A percentile compares a stretch with the other conserved stretches of the same genome.
These are phyloP conservation scores for Numenius arquata DNA, from an alignment of 2,113 vertebrate species.

Conservation along the genomic window DNA sequence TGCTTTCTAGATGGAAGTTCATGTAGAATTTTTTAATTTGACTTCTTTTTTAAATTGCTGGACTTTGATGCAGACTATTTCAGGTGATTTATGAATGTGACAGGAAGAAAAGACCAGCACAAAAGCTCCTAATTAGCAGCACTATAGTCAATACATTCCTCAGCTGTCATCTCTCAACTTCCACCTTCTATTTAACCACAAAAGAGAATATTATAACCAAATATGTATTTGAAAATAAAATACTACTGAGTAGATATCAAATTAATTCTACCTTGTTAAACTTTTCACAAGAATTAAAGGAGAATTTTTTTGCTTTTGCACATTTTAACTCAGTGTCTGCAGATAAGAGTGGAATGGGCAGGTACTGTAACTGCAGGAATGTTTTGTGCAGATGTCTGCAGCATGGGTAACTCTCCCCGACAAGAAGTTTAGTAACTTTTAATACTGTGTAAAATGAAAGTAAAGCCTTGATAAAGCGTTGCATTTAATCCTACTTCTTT, in stretches of 20 bases:
- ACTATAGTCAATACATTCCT: not conserved
- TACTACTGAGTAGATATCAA: not conserved
- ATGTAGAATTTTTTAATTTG: not conserved
- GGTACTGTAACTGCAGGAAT: not conserved
- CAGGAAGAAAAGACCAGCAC: not conserved
- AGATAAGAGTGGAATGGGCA: not conserved
- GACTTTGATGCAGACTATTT: not conserved
- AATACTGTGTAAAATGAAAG: not conserved
- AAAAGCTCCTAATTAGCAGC: not conserved
- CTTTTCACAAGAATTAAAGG: not conserved
- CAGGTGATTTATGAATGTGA: not conserved
- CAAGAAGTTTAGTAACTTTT: not conserved
- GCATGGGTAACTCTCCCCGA: not conserved
- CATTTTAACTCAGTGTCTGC: not conserved
- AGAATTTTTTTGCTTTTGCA: not conserved
- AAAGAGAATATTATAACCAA: not conserved
- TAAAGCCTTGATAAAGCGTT: not conserved
- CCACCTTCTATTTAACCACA: not conserved
- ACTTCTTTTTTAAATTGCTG: not conserved
- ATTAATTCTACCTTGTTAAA: not conserved
- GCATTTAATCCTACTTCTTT: not conserved
- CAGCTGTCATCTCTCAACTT: not conserved
- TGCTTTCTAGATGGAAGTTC: not conserved
- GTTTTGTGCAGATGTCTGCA: not conserved
- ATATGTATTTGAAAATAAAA: not conserved